These are phyloP conservation scores for Rhabdophis nuchalis DNA, from an alignment of 2,797 vertebrate species.

Conservation along the genomic window DNA sequence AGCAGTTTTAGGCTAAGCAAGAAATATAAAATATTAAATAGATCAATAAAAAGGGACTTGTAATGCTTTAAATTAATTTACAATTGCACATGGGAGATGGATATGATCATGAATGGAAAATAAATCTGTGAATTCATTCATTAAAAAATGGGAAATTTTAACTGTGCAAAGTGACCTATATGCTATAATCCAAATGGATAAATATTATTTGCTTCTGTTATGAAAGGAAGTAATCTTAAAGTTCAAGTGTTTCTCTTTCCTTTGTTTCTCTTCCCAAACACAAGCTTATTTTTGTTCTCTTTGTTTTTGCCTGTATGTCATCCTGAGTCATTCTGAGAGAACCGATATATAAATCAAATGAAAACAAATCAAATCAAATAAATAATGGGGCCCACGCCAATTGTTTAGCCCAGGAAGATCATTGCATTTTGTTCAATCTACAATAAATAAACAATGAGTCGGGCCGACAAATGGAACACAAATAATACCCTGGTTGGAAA, in stretches of 20 bases:
- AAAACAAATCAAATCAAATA: background rate
- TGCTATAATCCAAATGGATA: background rate
- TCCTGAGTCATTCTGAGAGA: background rate
- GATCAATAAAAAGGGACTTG: background rate
- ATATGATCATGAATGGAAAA: background rate
- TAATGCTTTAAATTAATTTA: background rate
- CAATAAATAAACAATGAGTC: slow-evolving; percentile 14
- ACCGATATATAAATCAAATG: background rate
- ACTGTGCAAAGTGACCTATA: background rate
- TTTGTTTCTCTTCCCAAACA: background rate
- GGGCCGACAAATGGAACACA: slow-evolving; percentile 17
- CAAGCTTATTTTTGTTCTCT: background rate
- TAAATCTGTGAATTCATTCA: background rate
- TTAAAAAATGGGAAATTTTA: background rate
- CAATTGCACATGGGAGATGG: background rate
- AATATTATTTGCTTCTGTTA: background rate
- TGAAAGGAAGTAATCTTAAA: background rate
- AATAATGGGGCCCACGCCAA: background rate
- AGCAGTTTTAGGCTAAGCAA: background rate
- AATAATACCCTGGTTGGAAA: slow-evolving; percentile 31
- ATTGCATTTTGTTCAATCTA: slow-evolving; percentile 15
- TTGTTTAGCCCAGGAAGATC: background rate
- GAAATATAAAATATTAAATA: background rate
- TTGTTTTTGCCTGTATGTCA: background rate
- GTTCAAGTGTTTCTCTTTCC: background rate